Evolutionary conservation across 2,888 invertebrate genomes (phyloP).

Genomic region (Phlogophora meticulosa): DNA sequence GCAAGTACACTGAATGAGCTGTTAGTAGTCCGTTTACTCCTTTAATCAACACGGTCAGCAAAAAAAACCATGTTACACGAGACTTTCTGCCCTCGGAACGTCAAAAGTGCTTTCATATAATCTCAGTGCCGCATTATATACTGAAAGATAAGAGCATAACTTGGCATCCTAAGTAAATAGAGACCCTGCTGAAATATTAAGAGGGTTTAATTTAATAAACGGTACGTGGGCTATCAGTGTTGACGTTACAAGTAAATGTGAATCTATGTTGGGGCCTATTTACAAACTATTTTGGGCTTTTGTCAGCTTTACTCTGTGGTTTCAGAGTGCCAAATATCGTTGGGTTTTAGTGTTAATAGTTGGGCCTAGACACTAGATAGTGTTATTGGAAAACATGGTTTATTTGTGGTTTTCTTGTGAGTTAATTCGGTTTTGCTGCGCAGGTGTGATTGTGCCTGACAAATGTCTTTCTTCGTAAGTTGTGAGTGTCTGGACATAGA

Average conservation of each 20-base stretch:
- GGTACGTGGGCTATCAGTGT: constrained; percentile 73
- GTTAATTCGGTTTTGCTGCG: neutral
- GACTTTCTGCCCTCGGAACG: constrained; percentile 15
- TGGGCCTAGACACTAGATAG: neutral
- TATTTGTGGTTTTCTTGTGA: neutral
- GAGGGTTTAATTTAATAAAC: constrained; percentile 73
- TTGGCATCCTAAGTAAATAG: constrained; percentile 77
- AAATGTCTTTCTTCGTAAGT: constrained; percentile 2
- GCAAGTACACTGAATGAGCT: constrained; percentile 19
- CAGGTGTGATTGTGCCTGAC: constrained; percentile 8
- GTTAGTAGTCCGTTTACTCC: constrained; percentile 4
- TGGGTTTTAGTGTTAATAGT: neutral
- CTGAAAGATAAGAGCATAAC: constrained; percentile 63
- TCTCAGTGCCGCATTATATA: constrained; percentile 58
- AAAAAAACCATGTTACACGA: constrained; percentile 31
- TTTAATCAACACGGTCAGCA: constrained; percentile 43
- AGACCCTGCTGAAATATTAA: constrained; percentile 69
- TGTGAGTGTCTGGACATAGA: constrained; percentile 8
- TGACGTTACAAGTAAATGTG: constrained; percentile 58
- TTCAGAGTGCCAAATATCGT: constrained; percentile 1
- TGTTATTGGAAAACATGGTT: neutral
- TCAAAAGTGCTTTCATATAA: constrained; percentile 47
- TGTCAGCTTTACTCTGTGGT: constrained; percentile 13
- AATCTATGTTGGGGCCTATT: constrained; percentile 46
- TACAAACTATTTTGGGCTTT: constrained; percentile 45